A percentile compares a stretch with the other conserved stretches of the same genome.
Evolutionary conservation across 2,113 vertebrate genomes (phyloP).

Genomic region (Donacobius atricapilla): DNA sequence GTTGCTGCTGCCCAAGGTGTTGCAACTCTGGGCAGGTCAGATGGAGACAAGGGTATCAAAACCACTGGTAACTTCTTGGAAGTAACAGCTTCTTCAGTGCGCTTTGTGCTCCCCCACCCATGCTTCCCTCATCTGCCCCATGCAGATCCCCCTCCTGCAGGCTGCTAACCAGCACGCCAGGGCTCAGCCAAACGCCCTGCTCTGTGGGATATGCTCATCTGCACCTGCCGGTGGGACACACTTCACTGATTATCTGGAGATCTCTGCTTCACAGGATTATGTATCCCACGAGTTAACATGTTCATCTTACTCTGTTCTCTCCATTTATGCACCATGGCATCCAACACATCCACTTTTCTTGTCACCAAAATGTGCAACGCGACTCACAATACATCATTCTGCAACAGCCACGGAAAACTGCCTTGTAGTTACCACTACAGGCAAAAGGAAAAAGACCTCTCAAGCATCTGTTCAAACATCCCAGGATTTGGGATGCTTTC

Average conservation of each 20-base stretch:
- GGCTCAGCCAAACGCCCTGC: not conserved
- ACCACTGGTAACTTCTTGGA: not conserved
- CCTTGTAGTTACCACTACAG: too few relatives aligned
- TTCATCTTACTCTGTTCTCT: not conserved
- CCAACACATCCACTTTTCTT: not conserved
- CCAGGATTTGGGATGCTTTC: not conserved
- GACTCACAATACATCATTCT: not conserved
- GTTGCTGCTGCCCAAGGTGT: not conserved
- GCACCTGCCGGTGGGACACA: not conserved
- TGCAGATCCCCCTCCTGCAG: not conserved
- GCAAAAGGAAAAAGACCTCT: not conserved
- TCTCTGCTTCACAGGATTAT: not conserved
- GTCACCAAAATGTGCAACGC: not conserved
- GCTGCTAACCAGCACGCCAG: not conserved
- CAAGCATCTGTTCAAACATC: not conserved
- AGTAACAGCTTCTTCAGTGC: not conserved
- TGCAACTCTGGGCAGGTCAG: not conserved
- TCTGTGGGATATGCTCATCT: not conserved
- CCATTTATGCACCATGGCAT: not conserved
- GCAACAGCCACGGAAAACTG: not conserved
- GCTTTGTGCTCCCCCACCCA: not conserved
- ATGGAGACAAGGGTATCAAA: not conserved
- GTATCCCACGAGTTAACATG: not conserved
- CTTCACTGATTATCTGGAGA: not conserved
- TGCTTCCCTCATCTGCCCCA: fast-evolving